These are phyloP conservation scores for Frankliniella intonsa DNA, from an alignment of 2,888 invertebrate genomes.

Conservation along the genomic window DNA sequence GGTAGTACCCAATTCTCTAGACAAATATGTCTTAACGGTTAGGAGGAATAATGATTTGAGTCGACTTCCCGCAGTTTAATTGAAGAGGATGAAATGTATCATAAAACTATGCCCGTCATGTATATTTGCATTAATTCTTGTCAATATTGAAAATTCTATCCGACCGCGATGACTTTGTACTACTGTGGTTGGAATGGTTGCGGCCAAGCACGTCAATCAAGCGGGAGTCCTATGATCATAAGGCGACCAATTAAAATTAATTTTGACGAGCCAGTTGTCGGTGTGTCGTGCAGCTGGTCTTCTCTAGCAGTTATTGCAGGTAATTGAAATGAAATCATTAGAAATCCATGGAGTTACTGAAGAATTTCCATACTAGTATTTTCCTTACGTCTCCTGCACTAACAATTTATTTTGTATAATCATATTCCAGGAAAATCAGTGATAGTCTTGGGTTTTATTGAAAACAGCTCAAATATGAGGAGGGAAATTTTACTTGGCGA, in stretches of 20 bases:
- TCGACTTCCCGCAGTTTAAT: too few relatives aligned
- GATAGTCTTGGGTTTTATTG: neutral
- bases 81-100: too few relatives aligned
- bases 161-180: neutral
- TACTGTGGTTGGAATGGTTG: constrained; percentile 19
- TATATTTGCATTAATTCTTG: too few relatives aligned
- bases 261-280: neutral
- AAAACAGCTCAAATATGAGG: neutral
- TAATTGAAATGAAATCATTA: neutral
- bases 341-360: neutral
- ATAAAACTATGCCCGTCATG: too few relatives aligned
- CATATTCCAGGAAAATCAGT: neutral
- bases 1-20: too few relatives aligned
- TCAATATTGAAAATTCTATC: too few relatives aligned
- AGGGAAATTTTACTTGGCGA: neutral
- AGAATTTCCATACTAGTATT: neutral
- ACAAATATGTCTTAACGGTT: too few relatives aligned
- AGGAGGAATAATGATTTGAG: too few relatives aligned
- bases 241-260: neutral
- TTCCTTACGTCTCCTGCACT: neutral
- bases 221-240: neutral
- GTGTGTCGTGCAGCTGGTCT: constrained; percentile 8
- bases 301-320: neutral
- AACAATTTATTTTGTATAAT: neutral
- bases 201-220: neutral